Evolutionary conservation across 1,140 invertebrate species (phyloP).

Genomic region (Zophobas morio): DNA sequence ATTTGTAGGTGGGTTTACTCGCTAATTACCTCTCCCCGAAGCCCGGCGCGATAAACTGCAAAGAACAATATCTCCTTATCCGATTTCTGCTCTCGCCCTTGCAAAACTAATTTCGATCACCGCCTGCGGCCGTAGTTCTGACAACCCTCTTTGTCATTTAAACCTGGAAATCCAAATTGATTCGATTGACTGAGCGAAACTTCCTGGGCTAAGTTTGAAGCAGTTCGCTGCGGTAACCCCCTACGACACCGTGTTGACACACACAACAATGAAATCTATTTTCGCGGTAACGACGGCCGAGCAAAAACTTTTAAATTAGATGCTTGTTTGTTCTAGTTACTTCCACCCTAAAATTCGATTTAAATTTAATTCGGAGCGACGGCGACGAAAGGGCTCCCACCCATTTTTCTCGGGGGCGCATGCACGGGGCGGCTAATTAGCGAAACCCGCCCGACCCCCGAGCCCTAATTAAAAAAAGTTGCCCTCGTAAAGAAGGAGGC

Average conservation of each 20-base stretch:
- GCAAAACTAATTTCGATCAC: slow-evolving; percentile 20
- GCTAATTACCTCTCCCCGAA: too few relatives aligned
- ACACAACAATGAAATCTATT: slow-evolving; percentile 15
- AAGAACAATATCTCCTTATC: too few relatives aligned
- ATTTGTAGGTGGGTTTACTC: too few relatives aligned
- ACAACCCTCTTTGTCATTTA: slow-evolving; percentile 31
- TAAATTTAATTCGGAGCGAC: slow-evolving; percentile 25
- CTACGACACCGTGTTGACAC: slow-evolving; percentile 13
- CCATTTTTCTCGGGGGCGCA: not conserved
- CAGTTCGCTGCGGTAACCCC: not conserved
- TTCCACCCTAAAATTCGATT: slow-evolving; percentile 14
- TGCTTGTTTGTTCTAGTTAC: slow-evolving; percentile 16
- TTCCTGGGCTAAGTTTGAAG: slow-evolving; percentile 4
- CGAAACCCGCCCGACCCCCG: not conserved
- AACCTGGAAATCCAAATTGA: slow-evolving; percentile 35
- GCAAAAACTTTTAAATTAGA: slow-evolving; percentile 28
- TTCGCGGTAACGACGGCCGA: not conserved
- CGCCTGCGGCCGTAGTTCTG: not conserved
- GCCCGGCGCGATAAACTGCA: too few relatives aligned
- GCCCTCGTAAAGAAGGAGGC: not conserved
- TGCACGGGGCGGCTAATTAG: slow-evolving; percentile 10
- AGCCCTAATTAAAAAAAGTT: slow-evolving; percentile 6
- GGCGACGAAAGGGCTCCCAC: not conserved
- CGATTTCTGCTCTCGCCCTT: too few relatives aligned
- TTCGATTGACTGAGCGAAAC: slow-evolving; percentile 35